Percentiles rank a stretch among this genome's conserved stretches.
Evolutionary conservation across 92 coral and sea anemone species (phyloP).

Genomic region (Meandrina meandrites): DNA sequence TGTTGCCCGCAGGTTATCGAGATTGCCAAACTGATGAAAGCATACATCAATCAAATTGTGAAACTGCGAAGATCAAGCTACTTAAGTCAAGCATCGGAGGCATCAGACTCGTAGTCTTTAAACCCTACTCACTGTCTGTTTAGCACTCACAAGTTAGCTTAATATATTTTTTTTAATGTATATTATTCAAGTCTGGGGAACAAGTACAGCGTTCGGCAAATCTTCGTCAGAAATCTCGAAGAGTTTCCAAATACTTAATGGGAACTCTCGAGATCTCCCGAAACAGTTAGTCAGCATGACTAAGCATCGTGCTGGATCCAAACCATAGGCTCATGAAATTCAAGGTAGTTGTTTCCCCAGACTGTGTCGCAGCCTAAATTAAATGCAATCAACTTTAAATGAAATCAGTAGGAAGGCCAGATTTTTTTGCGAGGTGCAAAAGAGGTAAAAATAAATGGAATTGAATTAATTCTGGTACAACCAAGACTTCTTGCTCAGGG

Average conservation of each 20-base stretch:
- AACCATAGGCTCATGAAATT: background rate
- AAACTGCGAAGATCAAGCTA: conserved; percentile 78
- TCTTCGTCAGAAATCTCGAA: background rate
- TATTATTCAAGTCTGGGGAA: background rate
- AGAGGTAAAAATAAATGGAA: background rate
- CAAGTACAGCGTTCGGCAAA: background rate
- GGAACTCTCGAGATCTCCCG: background rate
- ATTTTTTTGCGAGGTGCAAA: background rate
- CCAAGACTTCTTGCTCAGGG: too few species aligned
- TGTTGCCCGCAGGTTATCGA: conserved; percentile 77
- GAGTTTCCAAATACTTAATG: background rate
- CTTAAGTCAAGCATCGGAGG: conserved; percentile 60
- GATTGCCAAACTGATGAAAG: conserved; percentile 99
- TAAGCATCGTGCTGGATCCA: too few species aligned
- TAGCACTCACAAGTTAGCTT: background rate
- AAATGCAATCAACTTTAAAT: too few species aligned
- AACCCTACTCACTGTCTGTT: background rate
- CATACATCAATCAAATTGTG: conserved; percentile 98
- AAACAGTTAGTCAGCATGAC: background rate
- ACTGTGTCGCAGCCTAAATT: background rate
- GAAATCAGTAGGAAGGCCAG: background rate
- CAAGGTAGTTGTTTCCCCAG: background rate
- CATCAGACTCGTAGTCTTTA: conserved; percentile 51
- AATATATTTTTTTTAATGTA: background rate
- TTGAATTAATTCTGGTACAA: too few species aligned